These are phyloP conservation scores for Globicephala melas DNA, from an alignment of 2,113 vertebrate genomes.

Conservation along the genomic window DNA sequence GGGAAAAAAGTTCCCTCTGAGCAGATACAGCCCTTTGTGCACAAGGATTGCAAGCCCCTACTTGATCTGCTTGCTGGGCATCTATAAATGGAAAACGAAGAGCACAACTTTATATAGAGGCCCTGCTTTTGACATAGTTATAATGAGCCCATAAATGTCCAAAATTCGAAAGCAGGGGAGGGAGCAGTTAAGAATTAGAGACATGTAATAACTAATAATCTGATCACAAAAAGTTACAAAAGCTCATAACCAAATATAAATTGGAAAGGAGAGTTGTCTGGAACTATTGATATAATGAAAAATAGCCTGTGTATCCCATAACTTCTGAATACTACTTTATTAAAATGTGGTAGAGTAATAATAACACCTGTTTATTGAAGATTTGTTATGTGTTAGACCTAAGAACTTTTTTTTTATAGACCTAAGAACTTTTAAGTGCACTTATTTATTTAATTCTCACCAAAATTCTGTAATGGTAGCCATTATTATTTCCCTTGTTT, in stretches of 20 bases:
- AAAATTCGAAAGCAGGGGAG: background rate
- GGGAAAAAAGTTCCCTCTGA: background rate
- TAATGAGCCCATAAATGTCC: background rate
- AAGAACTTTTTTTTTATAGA: background rate
- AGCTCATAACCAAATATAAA: background rate
- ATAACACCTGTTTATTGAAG: background rate
- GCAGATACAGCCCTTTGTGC: background rate
- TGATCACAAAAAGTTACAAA: slow-evolving; percentile 17
- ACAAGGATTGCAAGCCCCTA: background rate
- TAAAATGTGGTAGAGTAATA: background rate
- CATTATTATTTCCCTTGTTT: slow-evolving; percentile 33
- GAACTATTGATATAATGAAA: background rate
- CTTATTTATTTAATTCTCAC: background rate
- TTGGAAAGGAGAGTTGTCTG: slow-evolving; percentile 22
- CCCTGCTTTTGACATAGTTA: background rate
- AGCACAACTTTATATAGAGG: background rate
- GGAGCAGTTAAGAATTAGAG: background rate
- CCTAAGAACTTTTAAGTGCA: background rate
- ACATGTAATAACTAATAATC: background rate
- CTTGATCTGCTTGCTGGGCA: background rate
- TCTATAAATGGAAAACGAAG: background rate
- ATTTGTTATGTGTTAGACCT: background rate
- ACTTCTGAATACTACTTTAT: background rate
- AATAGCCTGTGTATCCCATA: background rate
- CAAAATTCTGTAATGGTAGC: background rate